Conservation (phyloP, 2,113 vertebrate species). For the Osmerus mordax region DNA sequence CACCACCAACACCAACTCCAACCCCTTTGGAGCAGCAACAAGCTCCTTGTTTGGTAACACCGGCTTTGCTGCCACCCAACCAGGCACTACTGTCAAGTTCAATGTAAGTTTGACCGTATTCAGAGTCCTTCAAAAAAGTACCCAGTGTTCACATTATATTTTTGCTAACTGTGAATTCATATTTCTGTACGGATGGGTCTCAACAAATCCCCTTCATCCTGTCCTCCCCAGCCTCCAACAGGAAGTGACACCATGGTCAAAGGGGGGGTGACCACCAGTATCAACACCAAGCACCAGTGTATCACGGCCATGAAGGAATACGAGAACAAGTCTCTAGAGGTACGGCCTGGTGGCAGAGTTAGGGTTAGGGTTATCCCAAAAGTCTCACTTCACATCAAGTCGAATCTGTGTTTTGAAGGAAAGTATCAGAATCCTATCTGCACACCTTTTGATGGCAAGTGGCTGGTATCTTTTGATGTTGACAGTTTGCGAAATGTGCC, state of each 20-base stretch:
- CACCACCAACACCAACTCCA: conserved; percentile 86
- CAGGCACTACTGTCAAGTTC: conserved; percentile 93
- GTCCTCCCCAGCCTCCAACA: conserved; percentile 77
- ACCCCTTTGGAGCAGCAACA: conserved; percentile 86
- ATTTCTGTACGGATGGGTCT: background rate
- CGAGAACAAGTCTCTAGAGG: conserved; percentile 90
- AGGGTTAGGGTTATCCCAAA: too few species aligned
- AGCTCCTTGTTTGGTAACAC: conserved; percentile 86
- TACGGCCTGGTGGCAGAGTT: conserved; percentile 40
- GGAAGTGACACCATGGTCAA: conserved; percentile 97
- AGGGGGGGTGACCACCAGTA: conserved; percentile 91
- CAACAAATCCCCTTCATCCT: background rate
- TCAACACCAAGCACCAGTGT: conserved; percentile 97
- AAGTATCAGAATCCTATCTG: background rate
- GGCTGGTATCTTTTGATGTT: background rate
- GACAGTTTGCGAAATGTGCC: background rate
- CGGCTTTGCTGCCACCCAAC: conserved; percentile 83
- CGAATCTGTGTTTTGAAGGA: background rate
- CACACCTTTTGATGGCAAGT: background rate
- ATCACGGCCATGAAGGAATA: conserved; percentile 99
- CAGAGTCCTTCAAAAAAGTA: background rate
- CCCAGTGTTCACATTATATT: background rate
- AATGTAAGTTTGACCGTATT: conserved; percentile 75
- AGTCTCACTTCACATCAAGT: background rate
- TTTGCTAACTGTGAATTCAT: background rate